Percentiles rank a stretch among this genome's conserved stretches.
phyloP scores from a whole-genome alignment of 2,888 invertebrate species.

The Deilephila elpenor region DNA sequence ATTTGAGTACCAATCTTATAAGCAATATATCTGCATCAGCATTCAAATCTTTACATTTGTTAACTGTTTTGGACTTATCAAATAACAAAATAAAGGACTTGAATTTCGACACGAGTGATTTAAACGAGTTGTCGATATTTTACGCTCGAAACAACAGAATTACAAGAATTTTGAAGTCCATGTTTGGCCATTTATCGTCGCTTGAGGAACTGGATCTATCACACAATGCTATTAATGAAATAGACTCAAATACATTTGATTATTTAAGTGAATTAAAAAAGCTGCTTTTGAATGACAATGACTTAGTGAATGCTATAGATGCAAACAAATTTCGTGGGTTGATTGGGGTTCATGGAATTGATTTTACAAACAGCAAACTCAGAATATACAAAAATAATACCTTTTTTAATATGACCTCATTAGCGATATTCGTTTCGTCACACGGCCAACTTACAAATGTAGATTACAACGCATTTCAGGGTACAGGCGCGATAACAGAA shows the following conservation, averaged over 20 bases:
- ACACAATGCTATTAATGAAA: constrained; percentile 32
- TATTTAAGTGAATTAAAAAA: constrained; percentile 31
- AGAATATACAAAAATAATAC: constrained; percentile 32
- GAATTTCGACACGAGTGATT: constrained; percentile 23
- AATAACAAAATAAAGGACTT: constrained; percentile 30
- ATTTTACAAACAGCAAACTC: constrained; percentile 32
- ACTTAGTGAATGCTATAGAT: constrained; percentile 30
- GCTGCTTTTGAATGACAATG: constrained; percentile 35
- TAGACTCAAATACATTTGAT: constrained; percentile 36
- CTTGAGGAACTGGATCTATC: constrained; percentile 32
- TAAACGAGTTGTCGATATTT: constrained; percentile 28
- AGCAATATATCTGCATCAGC: constrained; percentile 29
- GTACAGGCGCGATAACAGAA: constrained; percentile 27
- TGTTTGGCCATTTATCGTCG: constrained; percentile 32
- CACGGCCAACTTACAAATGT: constrained; percentile 31
- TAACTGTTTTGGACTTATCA: constrained; percentile 33
- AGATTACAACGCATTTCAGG: constrained; percentile 30
- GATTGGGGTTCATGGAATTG: constrained; percentile 27
- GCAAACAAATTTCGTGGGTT: constrained; percentile 34
- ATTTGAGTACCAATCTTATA: constrained; percentile 33
- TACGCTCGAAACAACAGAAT: constrained; percentile 32
- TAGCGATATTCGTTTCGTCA: constrained; percentile 30
- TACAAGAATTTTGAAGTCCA: constrained; percentile 27
- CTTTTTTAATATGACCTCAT: constrained; percentile 34
- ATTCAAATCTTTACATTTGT: constrained; percentile 26